phyloP scores from a whole-genome alignment of 1,140 invertebrate genomes.

The Wasmannia auropunctata region DNA sequence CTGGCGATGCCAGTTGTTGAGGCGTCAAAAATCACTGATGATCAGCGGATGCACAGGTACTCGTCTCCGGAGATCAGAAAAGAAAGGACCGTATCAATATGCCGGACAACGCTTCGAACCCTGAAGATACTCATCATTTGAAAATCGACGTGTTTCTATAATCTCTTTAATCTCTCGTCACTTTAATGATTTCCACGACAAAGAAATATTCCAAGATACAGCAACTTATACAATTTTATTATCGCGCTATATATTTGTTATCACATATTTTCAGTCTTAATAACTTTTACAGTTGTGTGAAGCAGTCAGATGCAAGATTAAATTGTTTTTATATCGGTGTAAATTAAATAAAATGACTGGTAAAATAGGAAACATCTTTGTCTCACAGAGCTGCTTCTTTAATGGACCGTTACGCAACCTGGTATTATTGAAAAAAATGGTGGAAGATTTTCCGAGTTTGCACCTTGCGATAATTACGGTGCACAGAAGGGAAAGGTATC shows the following conservation, averaged over 20 bases:
- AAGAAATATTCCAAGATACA: background rate
- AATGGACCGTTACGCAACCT: conserved; percentile 61
- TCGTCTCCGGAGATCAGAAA: conserved; percentile 34
- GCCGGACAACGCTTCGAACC: background rate
- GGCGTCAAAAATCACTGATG: conserved; percentile 62
- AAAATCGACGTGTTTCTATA: background rate
- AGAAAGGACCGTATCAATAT: conserved; percentile 48
- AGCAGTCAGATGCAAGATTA: background rate
- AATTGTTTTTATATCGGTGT: background rate
- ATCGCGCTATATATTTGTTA: background rate
- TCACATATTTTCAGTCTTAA: background rate
- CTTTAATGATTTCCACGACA: background rate
- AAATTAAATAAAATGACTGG: conserved; percentile 25
- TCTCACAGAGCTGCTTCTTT: conserved; percentile 26
- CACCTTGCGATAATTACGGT: conserved; percentile 80
- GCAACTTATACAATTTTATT: background rate
- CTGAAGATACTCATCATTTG: conserved; percentile 20
- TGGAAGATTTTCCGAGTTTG: conserved; percentile 79
- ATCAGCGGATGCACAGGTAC: conserved; percentile 51
- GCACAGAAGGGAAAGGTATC: conserved; percentile 61
- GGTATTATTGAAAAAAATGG: conserved; percentile 67
- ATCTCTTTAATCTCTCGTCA: background rate
- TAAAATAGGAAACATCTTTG: background rate
- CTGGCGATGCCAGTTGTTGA: background rate
- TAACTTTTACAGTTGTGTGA: background rate